Base-by-base conservation (phyloP, 2,888 invertebrate genomes). In the Sclerodermus sp. region DNA sequence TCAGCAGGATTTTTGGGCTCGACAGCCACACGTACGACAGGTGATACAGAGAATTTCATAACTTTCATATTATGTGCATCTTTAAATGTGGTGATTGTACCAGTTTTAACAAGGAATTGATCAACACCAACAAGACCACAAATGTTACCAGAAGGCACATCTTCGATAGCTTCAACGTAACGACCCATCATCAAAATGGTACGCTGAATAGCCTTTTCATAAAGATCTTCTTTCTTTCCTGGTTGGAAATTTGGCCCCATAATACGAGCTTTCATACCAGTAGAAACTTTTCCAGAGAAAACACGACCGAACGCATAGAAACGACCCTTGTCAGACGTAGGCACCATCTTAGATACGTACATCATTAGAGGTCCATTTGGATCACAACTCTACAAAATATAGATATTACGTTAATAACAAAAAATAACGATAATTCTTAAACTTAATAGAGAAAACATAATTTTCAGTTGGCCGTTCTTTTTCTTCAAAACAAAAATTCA, bases 121-220 rank as follows among this genome's bases (percentile, higher is more conserved):
- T 99, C 99, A 44, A 99, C 98, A 76, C 99, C 99, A 66, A 99
- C 99, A 74, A 99, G 86, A 84, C 99, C 99, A 79, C 98, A 99
- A 82, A 99, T 99, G 87, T 99, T 99, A 73, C 96, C 97, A 64
- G 90, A 95, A 54, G 99, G 99, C 60, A 99, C 98, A 83, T 99
- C 97, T 81, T 99, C 98, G 73, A 99, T 99, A 60, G 99, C 96
- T 82, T 99, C 99, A 54, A 93, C 93, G 76, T 97, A 97, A 82
- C 99, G 93, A 62, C 99, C 99, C 99, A 99, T 99, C 99, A 99
- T 99, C 74, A 99, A 86, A 79, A 99, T 96, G 55, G 99, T 99
- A 82, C 97, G 91, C 83, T 99, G 99, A 81, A 99, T 98, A 67
- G 94, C 93, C 83, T 99, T 99, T 81, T 98, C 96, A 75, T 93